Conservation (phyloP, 1,140 invertebrate genomes). For the Drosophila arawakana region DNA sequence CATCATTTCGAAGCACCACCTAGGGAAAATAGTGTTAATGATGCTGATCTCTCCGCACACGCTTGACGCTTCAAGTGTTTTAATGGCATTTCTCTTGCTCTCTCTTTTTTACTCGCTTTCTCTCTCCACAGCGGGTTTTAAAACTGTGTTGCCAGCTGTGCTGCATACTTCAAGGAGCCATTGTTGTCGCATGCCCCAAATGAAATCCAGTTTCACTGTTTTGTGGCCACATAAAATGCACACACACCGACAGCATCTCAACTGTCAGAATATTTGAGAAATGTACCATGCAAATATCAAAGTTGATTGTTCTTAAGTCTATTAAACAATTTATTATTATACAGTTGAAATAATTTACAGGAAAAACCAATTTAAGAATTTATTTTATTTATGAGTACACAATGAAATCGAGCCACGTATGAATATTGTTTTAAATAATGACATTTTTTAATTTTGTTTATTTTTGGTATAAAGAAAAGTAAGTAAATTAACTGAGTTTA, state of each 20-base stretch:
- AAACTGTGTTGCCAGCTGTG: conserved; percentile 65
- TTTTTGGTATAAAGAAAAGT: no score
- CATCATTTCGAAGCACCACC: conserved; percentile 70
- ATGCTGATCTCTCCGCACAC: conserved; percentile 75
- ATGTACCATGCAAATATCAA: conserved; percentile 7
- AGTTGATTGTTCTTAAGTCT: conserved; percentile 4
- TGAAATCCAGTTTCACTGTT: conserved; percentile 29
- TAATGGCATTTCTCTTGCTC: conserved; percentile 58
- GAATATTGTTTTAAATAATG: no score
- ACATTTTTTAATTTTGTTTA: no score
- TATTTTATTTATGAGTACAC: no score
- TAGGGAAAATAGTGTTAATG: conserved; percentile 81
- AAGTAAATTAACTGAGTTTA: not conserved
- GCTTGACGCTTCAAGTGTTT: conserved; percentile 64
- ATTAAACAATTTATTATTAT: not conserved
- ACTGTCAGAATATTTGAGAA: not conserved
- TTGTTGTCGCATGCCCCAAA: conserved; percentile 46
- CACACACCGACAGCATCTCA: conserved; percentile 17
- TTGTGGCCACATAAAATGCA: conserved; percentile 56
- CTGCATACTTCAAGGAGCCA: conserved; percentile 65
- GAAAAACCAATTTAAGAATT: no score
- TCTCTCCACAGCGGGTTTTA: conserved; percentile 46
- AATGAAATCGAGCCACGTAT: no score
- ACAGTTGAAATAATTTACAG: no score
- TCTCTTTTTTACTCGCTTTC: not conserved